Evolutionary conservation across 92 coral and sea anemone species (phyloP), one percentile per base, ranked within the genome.

Genomic region (Parazoanthus swiftii): DNA sequence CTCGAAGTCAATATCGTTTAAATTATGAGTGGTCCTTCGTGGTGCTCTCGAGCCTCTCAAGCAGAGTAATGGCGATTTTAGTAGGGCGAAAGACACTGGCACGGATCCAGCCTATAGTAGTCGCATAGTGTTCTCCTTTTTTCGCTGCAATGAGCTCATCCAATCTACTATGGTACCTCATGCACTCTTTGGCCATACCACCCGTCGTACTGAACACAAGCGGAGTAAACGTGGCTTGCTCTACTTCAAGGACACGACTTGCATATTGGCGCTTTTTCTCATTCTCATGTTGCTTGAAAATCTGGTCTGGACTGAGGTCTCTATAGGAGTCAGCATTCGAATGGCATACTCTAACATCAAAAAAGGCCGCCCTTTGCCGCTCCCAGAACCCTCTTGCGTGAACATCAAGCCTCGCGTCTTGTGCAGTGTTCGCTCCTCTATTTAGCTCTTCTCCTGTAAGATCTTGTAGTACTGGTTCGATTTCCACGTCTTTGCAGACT

Each of bases 371-470:
- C 63, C 80, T 43, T 37, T 71, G 65, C 63, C 80, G n/a, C 23
- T 71, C 88, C 88, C 88, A 68, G 54, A 85, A 85, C 38, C 81
- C 88, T 51, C 90, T 38, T 65, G 91, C 91, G 77, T 89, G 91
- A 50, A 89, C 42, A 74, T 85, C 91, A 26, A 89, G 74, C 35
- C 91, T 58, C 21, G 86, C 90, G 67, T 90, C 92, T 36, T 39
- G 87, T 39, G 92, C 58, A 63, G 67, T 36, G 56, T 50, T 50
- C 14, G 56, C 56, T 50, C 56, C 56, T 50, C 56, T 50, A 50
- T 50, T 50, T 50, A 73, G 80, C 35, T 18, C 6, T 48, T 85
- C 88, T 15, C 88, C 88, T 10, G 88, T 68, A n/a, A 72, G 35
- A 36, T 68, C 80, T 39, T n/a, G n/a, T n/a, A n/a, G n/a, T n/a